Evolutionary conservation across 2,888 invertebrate species (phyloP), one percentile per base, ranked within the genome.

Genomic region (Marasmarcha lunaedactyla): DNA sequence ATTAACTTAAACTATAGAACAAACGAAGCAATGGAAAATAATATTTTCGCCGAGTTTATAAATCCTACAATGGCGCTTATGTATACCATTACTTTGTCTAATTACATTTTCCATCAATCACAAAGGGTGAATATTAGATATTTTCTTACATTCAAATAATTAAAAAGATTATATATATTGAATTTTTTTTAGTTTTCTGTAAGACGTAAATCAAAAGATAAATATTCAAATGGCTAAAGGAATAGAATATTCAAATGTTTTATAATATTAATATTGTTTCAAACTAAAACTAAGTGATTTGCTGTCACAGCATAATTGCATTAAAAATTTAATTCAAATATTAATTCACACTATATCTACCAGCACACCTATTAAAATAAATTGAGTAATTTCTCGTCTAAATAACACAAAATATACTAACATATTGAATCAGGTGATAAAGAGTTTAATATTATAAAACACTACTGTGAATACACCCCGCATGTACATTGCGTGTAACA

Each of bases 401-500:
- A 63, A 71, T 77, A 77, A 64, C 3, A 20, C 59, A 65, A 67
- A 71, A 66, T 70, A 73, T 59, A 71, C 65, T 71, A 61, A 63
- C 69, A 49, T 46, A 63, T 59, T 67, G 71, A 59, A 68, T 61
- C 55, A 7, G 20, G 20, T 20, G 20, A 20, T 20, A 20, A 3
- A 20, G 20, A 7, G 20, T 7, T 20, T 20, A 5, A 20, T 20
- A 20, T 20, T 20, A 20, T 20, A 20, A 20, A 20, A 20, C 20
- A 5, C 20, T 20, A 20, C 3, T 20, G 7, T 20, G 4, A 7
- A 20, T 20, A 20, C 20, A 20, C 3, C n/a, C 3, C 20, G 20
- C 20, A 20, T 67, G 69, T 71, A 73, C 71, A 63, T 62, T 59
- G 57, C 66, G 67, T 67, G 71, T 71, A 74, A 72, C 72, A 59